Percentiles rank a stretch among this genome's conserved stretches.
phyloP scores from a whole-genome alignment of 2,888 invertebrate genomes.

The Sarcophaga subvicina region DNA sequence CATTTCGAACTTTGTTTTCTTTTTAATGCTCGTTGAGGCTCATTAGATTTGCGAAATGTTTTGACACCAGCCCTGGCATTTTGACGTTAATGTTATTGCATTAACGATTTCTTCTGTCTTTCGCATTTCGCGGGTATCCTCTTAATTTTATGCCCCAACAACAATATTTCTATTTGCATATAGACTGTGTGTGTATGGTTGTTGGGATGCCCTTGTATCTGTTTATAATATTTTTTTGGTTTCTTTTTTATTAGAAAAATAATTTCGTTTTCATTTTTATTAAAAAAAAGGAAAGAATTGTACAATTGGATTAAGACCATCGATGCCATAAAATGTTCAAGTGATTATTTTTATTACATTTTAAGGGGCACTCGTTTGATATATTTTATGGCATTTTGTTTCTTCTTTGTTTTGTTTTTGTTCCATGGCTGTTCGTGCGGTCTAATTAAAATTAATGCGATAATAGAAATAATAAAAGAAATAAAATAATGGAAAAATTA shows the following conservation, averaged over 20 bases:
- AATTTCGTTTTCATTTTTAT: conserved; percentile 5
- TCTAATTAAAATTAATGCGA: conserved; percentile 70
- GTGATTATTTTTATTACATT: conserved; percentile 72
- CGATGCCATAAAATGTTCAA: conserved; percentile 69
- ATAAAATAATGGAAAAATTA: conserved; percentile 4
- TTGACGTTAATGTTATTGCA: conserved; percentile 71
- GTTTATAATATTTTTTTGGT: conserved; percentile 17
- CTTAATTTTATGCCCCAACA: background rate
- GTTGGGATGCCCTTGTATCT: background rate
- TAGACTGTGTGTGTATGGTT: background rate
- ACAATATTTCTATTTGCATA: background rate
- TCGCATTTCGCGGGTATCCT: conserved; percentile 17
- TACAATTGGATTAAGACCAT: conserved; percentile 71
- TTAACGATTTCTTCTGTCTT: conserved; percentile 59
- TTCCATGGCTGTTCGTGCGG: conserved; percentile 31
- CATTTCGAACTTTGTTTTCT: conserved; percentile 13
- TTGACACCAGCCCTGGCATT: conserved; percentile 72
- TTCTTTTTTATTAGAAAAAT: background rate
- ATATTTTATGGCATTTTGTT: conserved; percentile 54
- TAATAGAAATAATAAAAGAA: conserved; percentile 40
- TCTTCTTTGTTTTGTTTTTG: conserved; percentile 30
- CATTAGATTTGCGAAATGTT: conserved; percentile 81
- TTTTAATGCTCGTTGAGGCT: conserved; percentile 80
- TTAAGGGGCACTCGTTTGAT: conserved; percentile 52
- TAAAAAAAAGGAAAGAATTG: conserved; percentile 38